Evolutionary conservation across 2,888 invertebrate genomes (phyloP).

Genomic region (Timandra comae): DNA sequence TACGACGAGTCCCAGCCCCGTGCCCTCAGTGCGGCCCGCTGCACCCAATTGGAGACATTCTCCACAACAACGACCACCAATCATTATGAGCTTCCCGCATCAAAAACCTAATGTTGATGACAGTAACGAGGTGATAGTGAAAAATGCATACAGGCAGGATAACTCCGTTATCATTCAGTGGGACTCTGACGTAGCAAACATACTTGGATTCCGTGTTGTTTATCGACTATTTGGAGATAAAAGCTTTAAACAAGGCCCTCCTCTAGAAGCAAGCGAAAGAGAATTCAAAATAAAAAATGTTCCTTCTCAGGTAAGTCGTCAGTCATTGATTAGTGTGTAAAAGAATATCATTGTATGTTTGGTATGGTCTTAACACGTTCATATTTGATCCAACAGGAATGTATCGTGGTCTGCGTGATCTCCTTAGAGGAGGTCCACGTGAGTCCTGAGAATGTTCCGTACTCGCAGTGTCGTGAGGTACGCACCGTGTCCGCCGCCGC

Average conservation of each 20-base stretch:
- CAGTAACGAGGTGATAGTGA: slow-evolving; percentile 87
- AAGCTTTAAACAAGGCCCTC: slow-evolving; percentile 92
- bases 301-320: slow-evolving; percentile 82
- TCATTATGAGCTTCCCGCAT: slow-evolving; percentile 83
- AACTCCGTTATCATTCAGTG: slow-evolving; percentile 93
- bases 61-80: slow-evolving; percentile 80
- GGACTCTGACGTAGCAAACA: slow-evolving; percentile 92
- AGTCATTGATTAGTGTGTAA: not conserved
- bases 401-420: slow-evolving; percentile 94
- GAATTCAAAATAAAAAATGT: slow-evolving; percentile 96
- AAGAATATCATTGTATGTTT: not conserved
- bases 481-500: slow-evolving; percentile 89
- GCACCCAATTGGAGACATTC: slow-evolving; percentile 67
- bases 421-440: slow-evolving; percentile 91
- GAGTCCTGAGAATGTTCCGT: slow-evolving; percentile 91
- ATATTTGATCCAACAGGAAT: too few species aligned
- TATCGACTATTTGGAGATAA: slow-evolving; percentile 93
- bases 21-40: slow-evolving; percentile 54
- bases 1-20: slow-evolving; percentile 46
- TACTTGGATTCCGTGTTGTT: slow-evolving; percentile 92
- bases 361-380: too few species aligned
- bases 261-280: slow-evolving; percentile 90
- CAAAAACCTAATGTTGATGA: slow-evolving; percentile 80
- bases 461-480: slow-evolving; percentile 91
- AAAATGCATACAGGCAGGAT: slow-evolving; percentile 90